These are phyloP conservation scores for Platygyra sinensis DNA, from an alignment of 64 coral and sea anemone species.

Conservation along the genomic window DNA sequence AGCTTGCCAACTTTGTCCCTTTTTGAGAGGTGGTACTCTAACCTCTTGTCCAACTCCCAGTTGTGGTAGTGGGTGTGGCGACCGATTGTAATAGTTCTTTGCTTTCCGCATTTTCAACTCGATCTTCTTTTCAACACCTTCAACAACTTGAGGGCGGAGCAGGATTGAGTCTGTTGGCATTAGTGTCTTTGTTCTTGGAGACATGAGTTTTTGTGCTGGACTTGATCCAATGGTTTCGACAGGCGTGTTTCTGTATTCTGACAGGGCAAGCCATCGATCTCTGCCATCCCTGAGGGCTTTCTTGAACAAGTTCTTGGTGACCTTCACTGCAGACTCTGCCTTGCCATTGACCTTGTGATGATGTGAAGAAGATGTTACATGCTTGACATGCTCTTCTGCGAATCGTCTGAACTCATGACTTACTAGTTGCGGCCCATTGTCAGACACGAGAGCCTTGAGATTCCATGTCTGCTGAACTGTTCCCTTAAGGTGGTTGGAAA, in stretches of 20 bases:
- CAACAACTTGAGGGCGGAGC: not conserved
- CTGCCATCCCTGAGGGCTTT: conserved; percentile 25
- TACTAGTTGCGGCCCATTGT: conserved; percentile 31
- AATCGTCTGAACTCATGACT: conserved; percentile 42
- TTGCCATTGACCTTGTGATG: too few relatives aligned
- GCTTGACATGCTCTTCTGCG: conserved; percentile 41
- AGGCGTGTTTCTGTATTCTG: conserved; percentile 40
- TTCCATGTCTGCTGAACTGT: conserved; percentile 40
- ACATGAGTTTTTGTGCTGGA: conserved; percentile 30
- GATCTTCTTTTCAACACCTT: conserved; percentile 2
- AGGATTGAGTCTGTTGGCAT: conserved; percentile 24
- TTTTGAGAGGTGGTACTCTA: conserved; percentile 1
- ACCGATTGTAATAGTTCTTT: conserved; percentile 24
- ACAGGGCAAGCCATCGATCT: conserved; percentile 41
- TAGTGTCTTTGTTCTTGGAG: conserved; percentile 29
- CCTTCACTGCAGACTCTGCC: too few relatives aligned
- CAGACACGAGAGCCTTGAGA: conserved; percentile 20
- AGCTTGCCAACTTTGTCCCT: not conserved
- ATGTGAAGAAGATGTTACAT: too few relatives aligned
- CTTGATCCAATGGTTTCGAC: conserved; percentile 20
- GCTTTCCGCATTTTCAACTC: conserved; percentile 10
- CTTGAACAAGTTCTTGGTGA: conserved; percentile 62
- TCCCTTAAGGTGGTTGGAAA: too few relatives aligned
- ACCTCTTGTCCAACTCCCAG: conserved; percentile 44
- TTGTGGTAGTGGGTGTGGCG: conserved; percentile 13